Evolutionary conservation across 2,113 vertebrate species (phyloP).

Genomic region (Mobula hypostoma): DNA sequence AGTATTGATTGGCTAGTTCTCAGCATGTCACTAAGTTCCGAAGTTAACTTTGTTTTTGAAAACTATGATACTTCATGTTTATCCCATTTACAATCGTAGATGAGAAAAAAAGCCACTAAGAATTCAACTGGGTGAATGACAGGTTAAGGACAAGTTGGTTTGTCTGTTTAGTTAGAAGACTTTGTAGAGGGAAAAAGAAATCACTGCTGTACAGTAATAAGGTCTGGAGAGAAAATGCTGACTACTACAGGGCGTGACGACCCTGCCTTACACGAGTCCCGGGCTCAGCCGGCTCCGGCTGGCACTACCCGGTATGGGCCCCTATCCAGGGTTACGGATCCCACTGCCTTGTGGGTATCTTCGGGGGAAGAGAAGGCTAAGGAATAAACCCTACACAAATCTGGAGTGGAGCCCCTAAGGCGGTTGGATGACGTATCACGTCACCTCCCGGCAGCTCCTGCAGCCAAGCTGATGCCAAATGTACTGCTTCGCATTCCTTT

Average conservation of each 20-base stretch:
- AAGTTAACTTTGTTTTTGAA: background rate
- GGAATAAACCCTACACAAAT: too few relatives aligned
- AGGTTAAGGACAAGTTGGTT: constrained; percentile 64
- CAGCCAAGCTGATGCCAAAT: too few relatives aligned
- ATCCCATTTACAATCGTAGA: background rate
- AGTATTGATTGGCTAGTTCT: background rate
- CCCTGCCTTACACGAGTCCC: too few relatives aligned
- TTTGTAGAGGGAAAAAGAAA: constrained; percentile 57
- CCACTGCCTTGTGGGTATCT: too few relatives aligned
- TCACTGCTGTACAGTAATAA: constrained; percentile 64
- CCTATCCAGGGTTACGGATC: too few relatives aligned
- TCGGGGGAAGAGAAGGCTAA: too few relatives aligned
- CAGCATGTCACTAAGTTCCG: background rate
- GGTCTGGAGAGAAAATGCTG: constrained; percentile 74
- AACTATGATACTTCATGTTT: background rate
- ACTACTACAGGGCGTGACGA: constrained; percentile 42
- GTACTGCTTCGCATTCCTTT: too few relatives aligned
- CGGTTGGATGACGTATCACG: too few relatives aligned
- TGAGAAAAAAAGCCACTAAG: background rate
- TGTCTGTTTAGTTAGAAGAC: constrained; percentile 62
- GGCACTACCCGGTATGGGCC: too few relatives aligned
- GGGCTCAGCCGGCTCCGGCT: too few relatives aligned
- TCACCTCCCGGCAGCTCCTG: too few relatives aligned
- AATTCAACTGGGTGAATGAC: constrained; percentile 46
- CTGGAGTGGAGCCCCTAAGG: too few relatives aligned